Conservation (phyloP, 2,797 vertebrate genomes). For the Furcifer pardalis region DNA sequence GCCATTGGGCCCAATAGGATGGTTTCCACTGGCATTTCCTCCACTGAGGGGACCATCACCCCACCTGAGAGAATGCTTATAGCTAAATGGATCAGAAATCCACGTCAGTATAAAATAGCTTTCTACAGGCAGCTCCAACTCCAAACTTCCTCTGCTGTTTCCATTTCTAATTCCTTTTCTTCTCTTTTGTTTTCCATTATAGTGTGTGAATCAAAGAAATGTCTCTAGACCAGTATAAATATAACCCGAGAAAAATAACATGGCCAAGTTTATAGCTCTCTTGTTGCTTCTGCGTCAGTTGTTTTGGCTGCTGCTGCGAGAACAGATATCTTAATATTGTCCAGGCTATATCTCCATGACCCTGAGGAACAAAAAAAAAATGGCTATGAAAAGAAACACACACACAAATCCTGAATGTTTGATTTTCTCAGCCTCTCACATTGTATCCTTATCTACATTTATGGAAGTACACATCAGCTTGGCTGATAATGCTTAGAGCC, state of each 20-base stretch:
- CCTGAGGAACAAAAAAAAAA: slow-evolving; percentile 59
- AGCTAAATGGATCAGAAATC: not conserved
- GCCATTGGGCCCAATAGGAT: too few relatives aligned
- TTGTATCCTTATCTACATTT: slow-evolving; percentile 68
- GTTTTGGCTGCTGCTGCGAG: slow-evolving; percentile 56
- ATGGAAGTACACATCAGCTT: slow-evolving; percentile 52
- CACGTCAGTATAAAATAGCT: not conserved
- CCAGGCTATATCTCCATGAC: slow-evolving; percentile 63
- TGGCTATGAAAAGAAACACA: slow-evolving; percentile 41
- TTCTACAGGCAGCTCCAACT: not conserved
- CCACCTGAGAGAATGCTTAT: not conserved
- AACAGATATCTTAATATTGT: slow-evolving; percentile 68
- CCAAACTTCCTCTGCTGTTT: slow-evolving; percentile 25
- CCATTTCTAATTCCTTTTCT: slow-evolving; percentile 63
- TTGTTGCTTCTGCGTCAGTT: slow-evolving; percentile 58
- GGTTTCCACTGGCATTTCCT: too few relatives aligned
- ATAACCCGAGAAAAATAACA: slow-evolving; percentile 59
- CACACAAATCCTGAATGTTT: slow-evolving; percentile 63
- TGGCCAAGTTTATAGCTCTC: slow-evolving; percentile 63
- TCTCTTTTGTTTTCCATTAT: slow-evolving; percentile 48
- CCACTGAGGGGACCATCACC: too few relatives aligned
- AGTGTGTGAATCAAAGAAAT: slow-evolving; percentile 44
- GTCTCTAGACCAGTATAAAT: slow-evolving; percentile 67
- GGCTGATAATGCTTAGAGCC: slow-evolving; percentile 65
- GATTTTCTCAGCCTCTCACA: slow-evolving; percentile 62